Base-by-base conservation (phyloP, 2,113 vertebrate species). In the Irena cyanogastra region DNA sequence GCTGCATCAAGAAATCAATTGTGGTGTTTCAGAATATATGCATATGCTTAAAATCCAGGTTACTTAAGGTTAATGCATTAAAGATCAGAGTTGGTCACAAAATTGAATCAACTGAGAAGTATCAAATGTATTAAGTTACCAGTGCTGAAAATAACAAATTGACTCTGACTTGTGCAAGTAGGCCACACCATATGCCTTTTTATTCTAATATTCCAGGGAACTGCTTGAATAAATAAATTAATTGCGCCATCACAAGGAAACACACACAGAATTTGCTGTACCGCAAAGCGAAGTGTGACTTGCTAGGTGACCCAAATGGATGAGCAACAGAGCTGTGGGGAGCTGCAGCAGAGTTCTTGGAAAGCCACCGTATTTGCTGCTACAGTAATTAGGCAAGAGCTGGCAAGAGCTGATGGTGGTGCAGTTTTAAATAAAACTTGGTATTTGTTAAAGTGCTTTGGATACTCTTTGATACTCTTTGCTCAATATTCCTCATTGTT, bases 401-500 rank as follows among this genome's bases (percentile, higher is more conserved):
- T 64, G 92, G 77, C 87, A 84, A 56, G n/a, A 76, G 53, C 42
- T 74, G 49, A 20, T 47, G n/a, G 80, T 26, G 74, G 26, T 59
- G 77, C 66, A 44, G 64, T 92, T 86, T 85, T 80, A 94, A 50
- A 44, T 80, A 92, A 89, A 94, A 83, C 69, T 93, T 75, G 87
- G 49, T 95, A 92, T 95, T 96, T 88, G 44, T 81, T 85, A 77
- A 94, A 89, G 91, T 49, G 76, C 82, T 79, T 83, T 45, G 45
- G 88, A 77, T 88, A 64, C 70, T 9, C 28, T 45, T 59, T 93
- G 71, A 85, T 66, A 57, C n/a, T 83, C 65, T 85, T 72, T 47
- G 69, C 93, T 85, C 79, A 89, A n/a, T 78, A 60, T 90, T 92
- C 72, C 39, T 92, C 68, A 90, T 94, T 93, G 91, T 97, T 95